Conservation (phyloP, 2,797 vertebrate genomes). For the Phataginus tricuspis region DNA sequence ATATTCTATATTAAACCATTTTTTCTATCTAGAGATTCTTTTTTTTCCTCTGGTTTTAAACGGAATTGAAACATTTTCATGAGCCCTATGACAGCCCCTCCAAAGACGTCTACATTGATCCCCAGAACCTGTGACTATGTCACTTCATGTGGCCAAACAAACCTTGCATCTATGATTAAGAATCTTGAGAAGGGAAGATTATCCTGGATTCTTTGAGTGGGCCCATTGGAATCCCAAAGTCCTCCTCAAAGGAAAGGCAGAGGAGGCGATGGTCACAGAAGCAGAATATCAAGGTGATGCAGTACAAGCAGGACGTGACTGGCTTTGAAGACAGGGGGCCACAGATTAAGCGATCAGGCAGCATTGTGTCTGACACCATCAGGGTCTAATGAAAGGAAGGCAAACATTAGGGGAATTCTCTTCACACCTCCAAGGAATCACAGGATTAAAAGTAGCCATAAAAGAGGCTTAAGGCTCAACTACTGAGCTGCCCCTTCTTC, state of each 20-base stretch:
- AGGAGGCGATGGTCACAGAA: neutral
- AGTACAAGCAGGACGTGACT: rapidly evolving
- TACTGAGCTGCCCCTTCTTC: neutral
- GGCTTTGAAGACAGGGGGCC: neutral
- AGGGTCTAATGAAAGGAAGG: neutral
- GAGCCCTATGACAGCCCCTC: neutral
- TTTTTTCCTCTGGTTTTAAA: neutral
- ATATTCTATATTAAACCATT: neutral
- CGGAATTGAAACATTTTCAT: neutral
- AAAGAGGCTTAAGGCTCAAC: neutral
- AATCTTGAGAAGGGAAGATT: neutral
- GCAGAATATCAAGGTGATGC: neutral
- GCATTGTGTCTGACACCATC: neutral
- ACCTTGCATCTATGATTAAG: neutral
- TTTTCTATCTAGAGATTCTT: neutral
- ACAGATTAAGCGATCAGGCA: rapidly evolving
- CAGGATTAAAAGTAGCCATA: neutral
- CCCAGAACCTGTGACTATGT: neutral
- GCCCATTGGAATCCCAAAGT: neutral
- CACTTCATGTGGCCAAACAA: neutral
- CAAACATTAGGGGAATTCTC: neutral
- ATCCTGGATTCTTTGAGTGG: neutral
- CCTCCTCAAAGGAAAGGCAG: neutral
- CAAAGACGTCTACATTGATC: neutral
- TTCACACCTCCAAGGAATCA: neutral